Conservation (phyloP, 2,113 vertebrate species). For the human region GRCh38 chr9:32407501-32408000, state of each 20-base stretch:
- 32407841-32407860: not conserved
- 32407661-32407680: not conserved
- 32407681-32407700: not conserved
- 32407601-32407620: not conserved
- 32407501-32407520: not conserved
- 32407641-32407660: not conserved
- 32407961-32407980: conserved; percentile 21
- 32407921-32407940: not conserved
- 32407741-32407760: not conserved
- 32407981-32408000: not conserved
- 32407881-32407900: not conserved
- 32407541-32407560: not conserved
- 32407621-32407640: not conserved
- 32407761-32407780: not conserved
- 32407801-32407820: not conserved
- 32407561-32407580: not conserved
- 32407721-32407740: not conserved
- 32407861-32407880: not conserved
- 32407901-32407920: not conserved
- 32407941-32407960: not conserved
- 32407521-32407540: not conserved
- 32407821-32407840: accelerated
- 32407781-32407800: not conserved
- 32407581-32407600: not conserved
- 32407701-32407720: not conserved